These are phyloP conservation scores for Pyrgus malvae DNA, from an alignment of 2,888 invertebrate species.

Conservation along the genomic window DNA sequence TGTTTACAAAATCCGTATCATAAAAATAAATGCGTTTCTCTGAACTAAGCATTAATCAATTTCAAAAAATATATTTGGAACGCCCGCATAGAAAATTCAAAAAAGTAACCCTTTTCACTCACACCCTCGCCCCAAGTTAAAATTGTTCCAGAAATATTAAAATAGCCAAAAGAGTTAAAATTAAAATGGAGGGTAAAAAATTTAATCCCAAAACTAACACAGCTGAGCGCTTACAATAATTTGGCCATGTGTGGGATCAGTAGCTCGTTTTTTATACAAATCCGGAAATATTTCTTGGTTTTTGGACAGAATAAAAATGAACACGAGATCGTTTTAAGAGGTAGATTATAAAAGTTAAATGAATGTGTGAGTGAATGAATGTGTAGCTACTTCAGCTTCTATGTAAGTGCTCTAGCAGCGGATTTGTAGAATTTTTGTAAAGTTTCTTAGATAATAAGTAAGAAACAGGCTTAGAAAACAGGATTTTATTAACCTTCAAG, in stretches of 20 bases:
- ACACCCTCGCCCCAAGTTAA: slow-evolving; percentile 70
- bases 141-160: slow-evolving; percentile 78
- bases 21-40: background rate
- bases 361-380: background rate
- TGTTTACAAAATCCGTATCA: no score
- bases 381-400: no score
- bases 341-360: background rate
- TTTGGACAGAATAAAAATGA: slow-evolving; percentile 7
- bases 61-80: slow-evolving; percentile 39
- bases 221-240: slow-evolving; percentile 56
- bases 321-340: background rate
- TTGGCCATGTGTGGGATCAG: slow-evolving; percentile 18
- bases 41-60: slow-evolving; percentile 44
- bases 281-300: slow-evolving; percentile 22
- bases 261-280: slow-evolving; percentile 23
- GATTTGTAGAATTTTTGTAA: no score
- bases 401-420: no score
- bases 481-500: no score
- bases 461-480: background rate
- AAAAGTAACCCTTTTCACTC: slow-evolving; percentile 52
- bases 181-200: slow-evolving; percentile 72
- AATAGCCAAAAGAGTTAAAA: slow-evolving; percentile 81
- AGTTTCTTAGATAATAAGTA: no score
- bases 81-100: slow-evolving; percentile 64
- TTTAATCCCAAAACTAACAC: slow-evolving; percentile 76